Conservation (phyloP, 2,113 vertebrate genomes). For the Callopanchax toddi region DNA sequence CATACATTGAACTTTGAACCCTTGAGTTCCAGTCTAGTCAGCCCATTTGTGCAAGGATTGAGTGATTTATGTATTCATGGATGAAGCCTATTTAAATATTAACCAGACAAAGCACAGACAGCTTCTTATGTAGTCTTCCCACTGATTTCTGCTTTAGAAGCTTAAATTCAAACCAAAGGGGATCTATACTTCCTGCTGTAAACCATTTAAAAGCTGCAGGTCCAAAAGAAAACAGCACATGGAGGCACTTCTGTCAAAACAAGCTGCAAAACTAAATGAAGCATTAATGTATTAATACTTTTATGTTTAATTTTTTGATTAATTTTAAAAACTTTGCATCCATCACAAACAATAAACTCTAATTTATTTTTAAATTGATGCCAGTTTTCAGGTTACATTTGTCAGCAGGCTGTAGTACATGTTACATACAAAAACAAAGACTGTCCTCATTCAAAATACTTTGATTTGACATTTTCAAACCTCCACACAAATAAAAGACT, state of each 20-base stretch:
- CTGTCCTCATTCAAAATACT: not conserved
- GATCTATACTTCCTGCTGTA: conserved; percentile 12
- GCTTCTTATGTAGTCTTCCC: conserved; percentile 41
- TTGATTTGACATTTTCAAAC: not conserved
- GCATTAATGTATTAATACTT: not conserved
- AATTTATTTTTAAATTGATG: not conserved
- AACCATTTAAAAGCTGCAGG: conserved; percentile 29
- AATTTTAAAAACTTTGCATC: too few species aligned
- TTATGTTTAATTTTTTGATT: too few species aligned
- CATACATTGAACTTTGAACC: too few species aligned
- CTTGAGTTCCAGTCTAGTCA: too few species aligned
- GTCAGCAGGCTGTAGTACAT: not conserved
- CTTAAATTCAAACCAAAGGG: conserved; percentile 39
- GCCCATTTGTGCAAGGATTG: too few species aligned
- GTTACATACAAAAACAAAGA: not conserved
- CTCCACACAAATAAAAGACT: not conserved
- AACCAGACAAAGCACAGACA: conserved; percentile 50
- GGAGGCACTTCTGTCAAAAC: conserved; percentile 2
- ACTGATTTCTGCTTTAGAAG: conserved; percentile 43
- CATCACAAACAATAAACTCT: not conserved
- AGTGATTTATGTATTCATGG: not conserved
- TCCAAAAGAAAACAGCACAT: not conserved
- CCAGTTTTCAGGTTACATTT: not conserved
- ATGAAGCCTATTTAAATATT: conserved; percentile 52
- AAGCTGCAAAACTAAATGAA: not conserved